Evolutionary conservation across 1,140 invertebrate genomes (phyloP).

Genomic region (Heterodera carotae): DNA sequence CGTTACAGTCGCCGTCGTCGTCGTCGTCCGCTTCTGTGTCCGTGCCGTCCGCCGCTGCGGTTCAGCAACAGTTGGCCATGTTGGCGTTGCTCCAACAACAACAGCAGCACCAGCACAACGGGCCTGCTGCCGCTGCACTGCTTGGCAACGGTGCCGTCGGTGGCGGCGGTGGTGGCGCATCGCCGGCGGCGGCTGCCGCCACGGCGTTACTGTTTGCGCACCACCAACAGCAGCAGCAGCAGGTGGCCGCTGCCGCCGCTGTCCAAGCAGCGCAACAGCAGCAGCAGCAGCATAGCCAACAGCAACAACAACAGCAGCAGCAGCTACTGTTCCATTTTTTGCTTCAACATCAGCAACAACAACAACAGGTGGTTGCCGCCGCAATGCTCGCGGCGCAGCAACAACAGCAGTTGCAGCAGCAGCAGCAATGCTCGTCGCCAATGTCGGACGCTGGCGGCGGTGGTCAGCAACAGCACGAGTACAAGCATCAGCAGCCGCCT

Average conservation of each 20-base stretch:
- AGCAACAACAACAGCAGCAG: conserved; percentile 17
- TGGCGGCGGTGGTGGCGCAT: background rate
- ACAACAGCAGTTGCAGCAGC: conserved; percentile 1
- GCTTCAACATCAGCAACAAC: conserved; percentile 39
- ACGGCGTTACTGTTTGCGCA: conserved; percentile 30
- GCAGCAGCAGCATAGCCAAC: conserved; percentile 65
- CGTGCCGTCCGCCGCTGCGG: conserved; percentile 42
- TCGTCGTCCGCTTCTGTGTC: conserved; percentile 28
- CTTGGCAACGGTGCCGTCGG: conserved; percentile 4
- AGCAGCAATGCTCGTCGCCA: background rate
- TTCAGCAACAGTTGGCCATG: conserved; percentile 46
- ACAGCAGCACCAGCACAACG: conserved; percentile 32
- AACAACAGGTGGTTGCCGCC: background rate
- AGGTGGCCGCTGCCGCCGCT: conserved; percentile 17
- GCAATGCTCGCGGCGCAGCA: conserved; percentile 16
- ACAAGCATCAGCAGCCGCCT: conserved; percentile 3
- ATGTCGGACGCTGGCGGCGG: background rate
- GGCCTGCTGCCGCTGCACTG: conserved; percentile 25
- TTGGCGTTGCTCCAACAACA: conserved; percentile 32
- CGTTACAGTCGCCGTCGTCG: conserved; percentile 33
- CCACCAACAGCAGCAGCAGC: conserved; percentile 45
- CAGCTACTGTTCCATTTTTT: conserved; percentile 30
- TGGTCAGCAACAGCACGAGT: background rate
- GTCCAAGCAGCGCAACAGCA: conserved; percentile 16
- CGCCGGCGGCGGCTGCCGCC: conserved; percentile 14